Evolutionary conservation across 2,113 vertebrate species (phyloP).

Genomic region (Gulo gulo): DNA sequence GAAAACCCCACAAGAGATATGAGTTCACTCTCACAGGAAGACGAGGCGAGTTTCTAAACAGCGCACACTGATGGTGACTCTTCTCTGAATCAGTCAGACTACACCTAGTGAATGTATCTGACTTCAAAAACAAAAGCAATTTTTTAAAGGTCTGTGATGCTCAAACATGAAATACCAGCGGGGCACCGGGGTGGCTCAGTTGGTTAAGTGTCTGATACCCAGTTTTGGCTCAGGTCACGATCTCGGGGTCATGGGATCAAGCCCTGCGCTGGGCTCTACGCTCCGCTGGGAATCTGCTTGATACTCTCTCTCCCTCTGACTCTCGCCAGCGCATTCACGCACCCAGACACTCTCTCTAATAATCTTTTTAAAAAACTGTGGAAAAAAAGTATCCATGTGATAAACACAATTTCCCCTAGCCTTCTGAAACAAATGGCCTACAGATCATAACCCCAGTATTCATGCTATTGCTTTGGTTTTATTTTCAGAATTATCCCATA

Average conservation of each 20-base stretch:
- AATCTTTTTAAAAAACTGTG: not conserved
- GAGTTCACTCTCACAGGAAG: not conserved
- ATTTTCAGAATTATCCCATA: not conserved
- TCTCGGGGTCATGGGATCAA: not conserved
- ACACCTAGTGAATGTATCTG: not conserved
- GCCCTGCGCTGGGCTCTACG: not conserved
- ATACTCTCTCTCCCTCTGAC: not conserved
- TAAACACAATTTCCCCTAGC: not conserved
- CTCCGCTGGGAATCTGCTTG: not conserved
- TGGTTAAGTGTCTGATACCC: not conserved
- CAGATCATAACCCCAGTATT: not conserved
- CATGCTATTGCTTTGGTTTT: not conserved
- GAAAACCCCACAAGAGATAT: not conserved
- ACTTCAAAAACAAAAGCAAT: not conserved
- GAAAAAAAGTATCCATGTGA: not conserved
- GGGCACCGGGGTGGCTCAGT: not conserved
- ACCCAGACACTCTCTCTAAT: not conserved
- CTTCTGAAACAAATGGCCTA: not conserved
- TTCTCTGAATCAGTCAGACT: constrained; percentile 6
- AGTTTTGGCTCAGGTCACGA: not conserved
- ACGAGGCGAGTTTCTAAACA: not conserved
- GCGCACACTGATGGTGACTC: not conserved
- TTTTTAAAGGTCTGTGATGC: not conserved
- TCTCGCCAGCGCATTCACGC: not conserved
- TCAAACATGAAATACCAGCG: not conserved